A percentile compares a stretch with the other conserved stretches of the same genome.
phyloP scores from a whole-genome alignment of 2,113 vertebrate genomes.

The Chauna torquata region DNA sequence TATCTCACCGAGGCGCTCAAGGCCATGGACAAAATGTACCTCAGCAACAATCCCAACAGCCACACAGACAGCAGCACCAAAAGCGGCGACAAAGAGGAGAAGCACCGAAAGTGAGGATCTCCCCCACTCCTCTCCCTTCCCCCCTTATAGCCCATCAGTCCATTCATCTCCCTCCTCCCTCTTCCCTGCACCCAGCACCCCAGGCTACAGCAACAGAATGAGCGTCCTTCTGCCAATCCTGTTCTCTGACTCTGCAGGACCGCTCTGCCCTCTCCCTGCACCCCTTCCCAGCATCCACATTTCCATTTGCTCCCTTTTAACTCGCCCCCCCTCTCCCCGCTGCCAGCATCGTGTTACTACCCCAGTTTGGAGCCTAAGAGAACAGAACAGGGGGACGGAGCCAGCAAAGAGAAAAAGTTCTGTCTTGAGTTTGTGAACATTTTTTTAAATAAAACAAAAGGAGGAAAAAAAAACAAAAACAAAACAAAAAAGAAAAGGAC shows the following conservation, averaged over 20 bases:
- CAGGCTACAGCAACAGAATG: slow-evolving; percentile 71
- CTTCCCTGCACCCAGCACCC: slow-evolving; percentile 17
- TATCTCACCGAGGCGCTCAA: slow-evolving; percentile 99
- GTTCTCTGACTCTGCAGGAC: slow-evolving; percentile 77
- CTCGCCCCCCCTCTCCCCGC: background rate
- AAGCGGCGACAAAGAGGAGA: slow-evolving; percentile 98
- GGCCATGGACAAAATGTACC: slow-evolving; percentile 99
- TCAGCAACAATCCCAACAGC: slow-evolving; percentile 98
- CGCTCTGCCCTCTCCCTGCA: slow-evolving; percentile 53
- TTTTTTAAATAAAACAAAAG: slow-evolving; percentile 69
- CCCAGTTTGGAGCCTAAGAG: slow-evolving; percentile 72
- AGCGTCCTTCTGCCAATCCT: slow-evolving; percentile 77
- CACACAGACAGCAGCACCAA: slow-evolving; percentile 97
- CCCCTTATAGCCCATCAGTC: slow-evolving; percentile 40
- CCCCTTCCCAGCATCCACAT: slow-evolving; percentile 8
- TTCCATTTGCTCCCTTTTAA: slow-evolving; percentile 38
- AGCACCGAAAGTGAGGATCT: slow-evolving; percentile 94
- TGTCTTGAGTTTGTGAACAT: slow-evolving; percentile 84
- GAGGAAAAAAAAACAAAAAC: slow-evolving; percentile 39
- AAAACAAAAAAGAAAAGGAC: slow-evolving; percentile 42
- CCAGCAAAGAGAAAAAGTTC: slow-evolving; percentile 79
- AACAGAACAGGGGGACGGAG: slow-evolving; percentile 78
- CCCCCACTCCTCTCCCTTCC: slow-evolving; percentile 15
- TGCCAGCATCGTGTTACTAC: slow-evolving; percentile 12
- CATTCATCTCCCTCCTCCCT: slow-evolving; percentile 27